A percentile compares a stretch with the other conserved stretches of the same genome.
Evolutionary conservation across 1,140 invertebrate genomes (phyloP).

Genomic region (Hypothenemus hampei): DNA sequence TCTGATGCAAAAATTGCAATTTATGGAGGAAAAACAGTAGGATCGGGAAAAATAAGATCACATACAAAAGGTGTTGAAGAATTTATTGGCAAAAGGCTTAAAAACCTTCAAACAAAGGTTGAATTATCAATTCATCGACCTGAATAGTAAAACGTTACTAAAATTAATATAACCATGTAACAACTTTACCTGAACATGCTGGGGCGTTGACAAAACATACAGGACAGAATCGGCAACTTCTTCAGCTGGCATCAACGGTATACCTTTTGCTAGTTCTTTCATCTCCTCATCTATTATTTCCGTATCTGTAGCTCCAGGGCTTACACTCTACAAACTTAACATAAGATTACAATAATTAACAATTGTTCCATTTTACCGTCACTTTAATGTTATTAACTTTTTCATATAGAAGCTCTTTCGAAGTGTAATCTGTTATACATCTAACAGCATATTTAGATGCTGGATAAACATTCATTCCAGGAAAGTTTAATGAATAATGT

Average conservation of each 20-base stretch:
- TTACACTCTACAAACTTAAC: too few relatives aligned
- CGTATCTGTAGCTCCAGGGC: constrained; percentile 22
- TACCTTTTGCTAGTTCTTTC: too few relatives aligned
- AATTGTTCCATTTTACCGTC: background rate
- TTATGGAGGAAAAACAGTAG: too few relatives aligned
- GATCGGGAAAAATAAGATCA: too few relatives aligned
- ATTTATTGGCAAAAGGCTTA: too few relatives aligned
- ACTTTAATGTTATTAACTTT: background rate
- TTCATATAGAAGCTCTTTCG: background rate
- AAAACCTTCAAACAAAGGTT: too few relatives aligned
- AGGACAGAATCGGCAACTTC: constrained; percentile 52
- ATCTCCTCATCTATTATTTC: constrained; percentile 11
- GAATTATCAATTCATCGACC: too few relatives aligned
- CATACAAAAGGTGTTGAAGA: too few relatives aligned
- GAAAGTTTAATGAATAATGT: background rate
- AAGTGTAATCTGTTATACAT: background rate
- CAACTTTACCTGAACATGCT: constrained; percentile 4
- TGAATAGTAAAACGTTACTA: too few relatives aligned
- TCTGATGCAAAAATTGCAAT: too few relatives aligned
- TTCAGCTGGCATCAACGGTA: constrained; percentile 30
- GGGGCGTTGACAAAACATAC: constrained; percentile 47
- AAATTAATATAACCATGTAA: too few relatives aligned
- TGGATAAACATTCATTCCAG: background rate
- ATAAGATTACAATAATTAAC: too few relatives aligned
- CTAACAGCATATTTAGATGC: background rate